phyloP scores from a whole-genome alignment of 2,113 vertebrate species.

The Trachemys scripta region DNA sequence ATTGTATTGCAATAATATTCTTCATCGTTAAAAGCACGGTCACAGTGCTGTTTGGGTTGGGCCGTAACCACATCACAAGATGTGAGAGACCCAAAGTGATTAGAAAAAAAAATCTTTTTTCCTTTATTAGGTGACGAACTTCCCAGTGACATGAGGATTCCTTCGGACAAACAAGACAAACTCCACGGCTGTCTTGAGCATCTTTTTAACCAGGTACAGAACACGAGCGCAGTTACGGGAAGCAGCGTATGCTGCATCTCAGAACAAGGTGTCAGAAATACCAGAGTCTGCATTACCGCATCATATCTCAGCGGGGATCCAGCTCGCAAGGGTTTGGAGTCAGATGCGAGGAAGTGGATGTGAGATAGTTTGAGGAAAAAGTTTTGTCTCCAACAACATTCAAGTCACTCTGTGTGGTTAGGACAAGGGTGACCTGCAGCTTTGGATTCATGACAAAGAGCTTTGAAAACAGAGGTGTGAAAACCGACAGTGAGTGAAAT shows the following conservation, averaged over 20 bases:
- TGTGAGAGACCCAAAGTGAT: background rate
- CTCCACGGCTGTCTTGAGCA: constrained; percentile 97
- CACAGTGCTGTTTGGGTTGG: background rate
- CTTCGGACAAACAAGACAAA: constrained; percentile 97
- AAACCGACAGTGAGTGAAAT: background rate
- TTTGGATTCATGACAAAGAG: background rate
- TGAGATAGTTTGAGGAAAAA: background rate
- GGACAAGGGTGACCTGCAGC: background rate
- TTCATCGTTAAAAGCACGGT: background rate
- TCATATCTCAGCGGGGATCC: background rate
- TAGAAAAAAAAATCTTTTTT: background rate
- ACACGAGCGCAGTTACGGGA: background rate
- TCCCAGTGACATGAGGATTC: constrained; percentile 96
- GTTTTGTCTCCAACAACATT: background rate
- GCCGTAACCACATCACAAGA: background rate
- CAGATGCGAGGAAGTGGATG: background rate
- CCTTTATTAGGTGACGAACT: constrained; percentile 90
- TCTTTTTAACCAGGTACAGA: constrained; percentile 94
- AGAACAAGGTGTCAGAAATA: background rate
- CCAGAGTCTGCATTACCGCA: background rate
- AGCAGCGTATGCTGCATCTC: background rate
- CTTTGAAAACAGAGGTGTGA: background rate
- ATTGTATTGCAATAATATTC: background rate
- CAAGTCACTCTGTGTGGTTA: background rate
- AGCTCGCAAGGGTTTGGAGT: background rate